phyloP scores from a whole-genome alignment of 2,888 invertebrate species.

The Poecilus cupreus region DNA sequence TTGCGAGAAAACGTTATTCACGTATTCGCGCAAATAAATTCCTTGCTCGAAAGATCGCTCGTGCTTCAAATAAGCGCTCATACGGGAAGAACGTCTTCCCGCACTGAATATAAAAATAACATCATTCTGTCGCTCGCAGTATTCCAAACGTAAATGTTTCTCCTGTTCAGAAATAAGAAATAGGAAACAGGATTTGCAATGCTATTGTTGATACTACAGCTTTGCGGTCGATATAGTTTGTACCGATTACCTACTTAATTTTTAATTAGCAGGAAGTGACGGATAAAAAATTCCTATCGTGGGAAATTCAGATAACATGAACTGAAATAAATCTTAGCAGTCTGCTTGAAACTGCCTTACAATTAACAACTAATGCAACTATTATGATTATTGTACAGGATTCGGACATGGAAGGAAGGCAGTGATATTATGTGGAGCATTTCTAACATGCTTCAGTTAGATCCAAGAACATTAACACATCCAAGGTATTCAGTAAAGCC shows the following conservation, averaged over 20 bases:
- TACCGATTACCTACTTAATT: not conserved
- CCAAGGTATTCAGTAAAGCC: constrained; percentile 74
- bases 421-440: constrained; percentile 81
- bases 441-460: constrained; percentile 81
- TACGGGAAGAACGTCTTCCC: no score
- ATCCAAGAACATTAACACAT: constrained; percentile 78
- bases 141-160: not conserved
- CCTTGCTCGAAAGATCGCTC: no score
- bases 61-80: no score
- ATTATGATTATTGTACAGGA: constrained; percentile 67
- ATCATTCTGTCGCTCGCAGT: not conserved
- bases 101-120: no score
- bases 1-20: no score
- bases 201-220: not conserved
- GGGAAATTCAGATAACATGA: not conserved
- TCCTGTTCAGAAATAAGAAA: no score
- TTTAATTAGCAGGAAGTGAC: constrained; percentile 13
- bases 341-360: not conserved
- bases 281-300: not conserved
- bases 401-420: constrained; percentile 83
- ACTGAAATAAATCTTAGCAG: no score
- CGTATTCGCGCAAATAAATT: no score
- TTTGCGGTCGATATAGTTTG: not conserved
- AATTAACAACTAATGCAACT: not conserved
- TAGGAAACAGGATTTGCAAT: no score